Evolutionary conservation across 1,140 invertebrate genomes (phyloP), one percentile per base, ranked within the genome.

Genomic region (Drosophila insularis): DNA sequence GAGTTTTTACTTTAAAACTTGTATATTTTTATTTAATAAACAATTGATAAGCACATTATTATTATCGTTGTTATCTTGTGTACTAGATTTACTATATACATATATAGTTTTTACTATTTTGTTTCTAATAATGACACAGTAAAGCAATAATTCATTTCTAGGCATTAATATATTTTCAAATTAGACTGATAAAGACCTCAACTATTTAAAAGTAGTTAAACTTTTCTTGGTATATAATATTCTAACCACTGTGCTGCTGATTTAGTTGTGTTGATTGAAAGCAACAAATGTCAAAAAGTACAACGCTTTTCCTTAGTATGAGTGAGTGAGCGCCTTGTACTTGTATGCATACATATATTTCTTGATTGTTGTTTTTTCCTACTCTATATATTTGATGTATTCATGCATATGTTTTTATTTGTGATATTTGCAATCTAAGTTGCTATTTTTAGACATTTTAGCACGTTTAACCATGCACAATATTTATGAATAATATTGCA

Each of bases 391-490:
- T 37, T 37, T 37, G 13, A 70, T 77, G 43, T 71, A 43, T 60
- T 65, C 35, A 64, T 65, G 21, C n/a, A 43, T 74, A 67, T 58
- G 31, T 43, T 56, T 56, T 6, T 56, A 13, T 43, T 35, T 63
- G 53, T 65, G 39, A 50, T 63, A 46, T 64, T 37, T 67, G 40
- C 63, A 62, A 50, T 63, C n/a, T 71, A 32, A 53, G 27, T 65
- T 58, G 46, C 59, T 87, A 87, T 78, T 71, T 89, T 80, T 87
- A 89, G 63, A 56, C 19, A 11, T 31, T 40, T 19, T 64, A 66
- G 68, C 82, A 87, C 75, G 71, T 87, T 78, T 69, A 23, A 67
- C 65, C 62, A 71, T 61, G 58, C 56, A 61, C 70, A 69, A 54
- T 73, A 79, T 71, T 72, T 84, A 74, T 78, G 56, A 71, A 63